phyloP scores from a whole-genome alignment of 1,140 invertebrate species.

The Conus ventricosus region DNA sequence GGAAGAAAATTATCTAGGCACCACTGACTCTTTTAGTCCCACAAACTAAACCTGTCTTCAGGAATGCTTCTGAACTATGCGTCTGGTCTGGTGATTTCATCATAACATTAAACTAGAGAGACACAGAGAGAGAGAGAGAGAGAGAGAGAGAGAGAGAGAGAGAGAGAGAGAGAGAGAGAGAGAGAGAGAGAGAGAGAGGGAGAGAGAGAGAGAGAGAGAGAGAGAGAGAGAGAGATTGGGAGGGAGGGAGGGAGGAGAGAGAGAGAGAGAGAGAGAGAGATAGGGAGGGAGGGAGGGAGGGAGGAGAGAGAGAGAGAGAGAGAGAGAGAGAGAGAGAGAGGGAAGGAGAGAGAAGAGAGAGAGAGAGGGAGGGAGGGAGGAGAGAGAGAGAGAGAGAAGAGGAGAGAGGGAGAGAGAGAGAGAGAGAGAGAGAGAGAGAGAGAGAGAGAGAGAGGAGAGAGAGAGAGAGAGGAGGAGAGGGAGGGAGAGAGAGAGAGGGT shows the following conservation, averaged over 20 bases:
- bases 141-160: constrained; percentile 26
- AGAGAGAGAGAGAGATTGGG: too few species aligned
- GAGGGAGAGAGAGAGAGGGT: not conserved
- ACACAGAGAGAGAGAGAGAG: not conserved
- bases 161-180: constrained; percentile 7
- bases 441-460: constrained; percentile 26
- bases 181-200: constrained; percentile 3
- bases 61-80: too few species aligned
- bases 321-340: constrained; percentile 19
- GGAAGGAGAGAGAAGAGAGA: not conserved
- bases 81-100: too few species aligned
- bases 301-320: not conserved
- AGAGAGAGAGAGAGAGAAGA: not conserved
- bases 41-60: too few species aligned
- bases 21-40: too few species aligned
- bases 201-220: constrained; percentile 21
- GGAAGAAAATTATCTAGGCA: too few species aligned
- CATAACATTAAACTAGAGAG: not conserved
- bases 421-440: not conserved
- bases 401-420: constrained; percentile 11
- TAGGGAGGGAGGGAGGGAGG: constrained; percentile 15
- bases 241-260: constrained; percentile 25
- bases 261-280: constrained; percentile 24
- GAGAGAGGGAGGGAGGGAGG: constrained; percentile 12
- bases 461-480: not conserved